Conservation (phyloP, 2,888 invertebrate genomes). For the Zygogramma bicolorata region DNA sequence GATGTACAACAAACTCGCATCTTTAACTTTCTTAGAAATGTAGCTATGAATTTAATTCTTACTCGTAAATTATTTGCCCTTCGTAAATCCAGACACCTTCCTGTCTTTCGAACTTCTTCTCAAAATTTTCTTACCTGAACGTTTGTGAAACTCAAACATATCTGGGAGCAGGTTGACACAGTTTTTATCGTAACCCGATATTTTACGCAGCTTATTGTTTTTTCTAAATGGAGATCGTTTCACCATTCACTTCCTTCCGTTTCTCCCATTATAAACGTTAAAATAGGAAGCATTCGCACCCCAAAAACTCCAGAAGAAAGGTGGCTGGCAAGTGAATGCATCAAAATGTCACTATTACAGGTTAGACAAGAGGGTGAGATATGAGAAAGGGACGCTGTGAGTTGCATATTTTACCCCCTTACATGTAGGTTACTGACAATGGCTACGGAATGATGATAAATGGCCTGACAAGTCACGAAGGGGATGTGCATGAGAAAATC, state of each 20-base stretch:
- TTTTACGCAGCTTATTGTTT: constrained; percentile 26
- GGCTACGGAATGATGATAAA: constrained; percentile 56
- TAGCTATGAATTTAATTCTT: too few relatives aligned
- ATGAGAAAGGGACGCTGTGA: constrained; percentile 30
- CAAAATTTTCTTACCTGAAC: not conserved
- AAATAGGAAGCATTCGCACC: constrained; percentile 24
- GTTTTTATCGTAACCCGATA: constrained; percentile 25
- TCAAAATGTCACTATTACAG: constrained; percentile 36
- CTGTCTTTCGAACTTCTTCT: too few relatives aligned
- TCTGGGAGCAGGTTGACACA: constrained; percentile 20
- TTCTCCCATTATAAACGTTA: constrained; percentile 18
- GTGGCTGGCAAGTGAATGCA: constrained; percentile 39
- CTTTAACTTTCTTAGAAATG: too few relatives aligned
- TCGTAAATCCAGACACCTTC: too few relatives aligned
- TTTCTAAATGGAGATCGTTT: constrained; percentile 12
- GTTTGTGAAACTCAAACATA: not conserved
- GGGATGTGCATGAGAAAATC: constrained; percentile 38
- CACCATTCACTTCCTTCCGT: constrained; percentile 27
- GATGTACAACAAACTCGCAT: too few relatives aligned
- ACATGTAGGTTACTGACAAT: constrained; percentile 45
- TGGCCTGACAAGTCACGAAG: constrained; percentile 52
- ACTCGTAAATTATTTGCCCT: too few relatives aligned
- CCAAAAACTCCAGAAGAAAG: constrained; percentile 12
- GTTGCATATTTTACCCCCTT: constrained; percentile 41
- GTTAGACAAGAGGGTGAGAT: constrained; percentile 38